These are phyloP conservation scores for Melanotus villosus DNA, from an alignment of 2,888 invertebrate species.

Conservation along the genomic window DNA sequence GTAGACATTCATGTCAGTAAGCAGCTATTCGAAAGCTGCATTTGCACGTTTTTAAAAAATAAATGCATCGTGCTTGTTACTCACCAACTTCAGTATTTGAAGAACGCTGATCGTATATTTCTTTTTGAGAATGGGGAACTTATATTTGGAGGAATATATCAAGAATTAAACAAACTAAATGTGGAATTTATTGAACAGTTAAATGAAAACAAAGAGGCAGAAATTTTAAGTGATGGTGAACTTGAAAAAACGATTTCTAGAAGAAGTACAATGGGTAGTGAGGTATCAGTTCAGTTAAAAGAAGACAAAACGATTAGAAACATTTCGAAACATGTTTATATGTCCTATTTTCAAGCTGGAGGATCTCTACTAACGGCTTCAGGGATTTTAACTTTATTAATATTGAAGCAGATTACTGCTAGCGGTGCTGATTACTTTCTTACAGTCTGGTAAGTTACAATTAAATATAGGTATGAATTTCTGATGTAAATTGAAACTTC, in stretches of 20 bases:
- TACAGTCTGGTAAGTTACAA: slow-evolving; percentile 81
- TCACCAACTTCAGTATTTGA: slow-evolving; percentile 77
- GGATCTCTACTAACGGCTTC: slow-evolving; percentile 76
- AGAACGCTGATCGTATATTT: slow-evolving; percentile 70
- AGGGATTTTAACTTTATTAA: slow-evolving; percentile 75
- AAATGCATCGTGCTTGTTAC: slow-evolving; percentile 82
- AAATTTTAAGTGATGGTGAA: slow-evolving; percentile 16
- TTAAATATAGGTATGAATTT: slow-evolving; percentile 26
- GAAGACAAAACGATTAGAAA: slow-evolving; percentile 77
- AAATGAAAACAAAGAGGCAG: slow-evolving; percentile 68
- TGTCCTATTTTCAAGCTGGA: slow-evolving; percentile 79
- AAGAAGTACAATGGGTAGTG: too few species aligned
- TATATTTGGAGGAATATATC: slow-evolving; percentile 76
- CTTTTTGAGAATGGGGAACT: slow-evolving; percentile 71
- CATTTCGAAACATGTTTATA: slow-evolving; percentile 71
- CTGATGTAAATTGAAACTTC: slow-evolving; percentile 8
- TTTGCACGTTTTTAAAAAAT: slow-evolving; percentile 73
- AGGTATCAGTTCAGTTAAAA: slow-evolving; percentile 63
- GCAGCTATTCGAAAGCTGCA: slow-evolving; percentile 86
- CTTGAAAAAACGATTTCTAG: background rate
- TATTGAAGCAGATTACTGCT: slow-evolving; percentile 78
- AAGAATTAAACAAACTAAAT: slow-evolving; percentile 77
- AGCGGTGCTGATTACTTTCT: slow-evolving; percentile 86
- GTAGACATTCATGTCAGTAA: slow-evolving; percentile 90
- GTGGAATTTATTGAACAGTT: slow-evolving; percentile 84